Base-by-base conservation (phyloP, 2,113 vertebrate species). In the Rhea americana region DNA sequence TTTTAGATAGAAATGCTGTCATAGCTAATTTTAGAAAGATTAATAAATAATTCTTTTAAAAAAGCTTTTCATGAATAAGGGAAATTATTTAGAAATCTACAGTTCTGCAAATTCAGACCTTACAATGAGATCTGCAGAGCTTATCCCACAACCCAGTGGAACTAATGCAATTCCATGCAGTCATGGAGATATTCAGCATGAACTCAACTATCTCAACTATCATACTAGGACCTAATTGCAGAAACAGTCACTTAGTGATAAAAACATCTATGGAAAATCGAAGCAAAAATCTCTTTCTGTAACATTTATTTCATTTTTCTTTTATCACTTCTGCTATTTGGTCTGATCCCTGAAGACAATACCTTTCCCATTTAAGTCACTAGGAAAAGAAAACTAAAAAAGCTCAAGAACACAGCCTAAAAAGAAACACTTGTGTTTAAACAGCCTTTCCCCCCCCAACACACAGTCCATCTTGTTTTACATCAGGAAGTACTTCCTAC, bases 111-210 rank as follows among this genome's bases (percentile, higher is more conserved):
- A 66, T 72, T 65, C 81, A 75, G 66, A 89, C 66, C 91, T 41
- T 20, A 35, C 30, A 48, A 76, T 68, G 58, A 85, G 85, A 90
- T 90, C 4, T 66, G 53, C 26, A 87, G 62, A 1, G 0, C 72
- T 86, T 50, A 76, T 58, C n/a, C 76, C 82, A 70, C 66, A 78
- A 82, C 58, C 55, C 61, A 91, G 76, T 50, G 53, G 86, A 95
- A 93, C 81, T 73, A 94, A 82, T 63, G 62, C 83, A 82, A 94
- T 75, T 90, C 95, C 71, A 58, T 16, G 74, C 56, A 89, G 68
- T 77, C 72, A 61, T 56, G 67, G 50, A 80, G 22, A 74, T 0
- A 35, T 35, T 35, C 35, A 35, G 3, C 47, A 82, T 6, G 41
- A 91, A 88, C 66, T 63, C 56, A 3, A 59, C 65, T 75, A 13